Evolutionary conservation across 2,113 vertebrate genomes (phyloP).

Genomic region (Pseudolaguvia tuberculata): DNA sequence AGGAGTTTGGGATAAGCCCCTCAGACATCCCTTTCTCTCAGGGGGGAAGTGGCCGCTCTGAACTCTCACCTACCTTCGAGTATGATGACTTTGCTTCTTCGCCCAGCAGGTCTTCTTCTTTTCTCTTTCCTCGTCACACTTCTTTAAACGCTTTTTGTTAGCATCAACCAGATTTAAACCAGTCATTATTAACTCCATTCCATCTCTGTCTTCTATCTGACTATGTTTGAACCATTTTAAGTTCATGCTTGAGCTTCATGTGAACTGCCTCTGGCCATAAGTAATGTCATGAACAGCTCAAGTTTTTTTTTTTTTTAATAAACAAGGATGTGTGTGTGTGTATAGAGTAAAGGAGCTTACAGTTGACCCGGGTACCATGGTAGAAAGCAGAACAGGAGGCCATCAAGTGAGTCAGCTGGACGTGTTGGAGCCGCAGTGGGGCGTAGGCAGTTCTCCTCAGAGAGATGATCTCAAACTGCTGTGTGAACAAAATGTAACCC

Average conservation of each 20-base stretch:
- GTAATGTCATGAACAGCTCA: not conserved
- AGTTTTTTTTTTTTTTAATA: not conserved
- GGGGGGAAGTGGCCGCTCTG: constrained; percentile 83
- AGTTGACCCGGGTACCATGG: constrained; percentile 66
- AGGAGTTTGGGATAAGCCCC: constrained; percentile 98
- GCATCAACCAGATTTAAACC: not conserved
- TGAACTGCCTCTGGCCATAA: not conserved
- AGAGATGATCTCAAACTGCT: constrained; percentile 97
- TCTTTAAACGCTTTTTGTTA: not conserved
- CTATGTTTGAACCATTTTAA: constrained; percentile 53
- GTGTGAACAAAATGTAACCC: constrained; percentile 91
- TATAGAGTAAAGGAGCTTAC: constrained; percentile 85
- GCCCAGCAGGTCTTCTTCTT: constrained; percentile 68
- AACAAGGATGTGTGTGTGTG: constrained; percentile 7
- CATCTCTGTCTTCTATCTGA: constrained; percentile 10
- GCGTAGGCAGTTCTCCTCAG: constrained; percentile 93
- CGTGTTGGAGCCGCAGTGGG: constrained; percentile 91
- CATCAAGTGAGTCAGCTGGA: constrained; percentile 83
- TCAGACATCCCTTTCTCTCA: constrained; percentile 98
- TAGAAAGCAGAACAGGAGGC: constrained; percentile 75
- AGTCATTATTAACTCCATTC: constrained; percentile 22
- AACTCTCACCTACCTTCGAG: constrained; percentile 93
- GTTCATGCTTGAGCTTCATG: no score
- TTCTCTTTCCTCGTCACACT: constrained; percentile 13
- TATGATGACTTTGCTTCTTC: constrained; percentile 83